phyloP scores from a whole-genome alignment of 2,888 invertebrate genomes.

The Drosophila formosana region DNA sequence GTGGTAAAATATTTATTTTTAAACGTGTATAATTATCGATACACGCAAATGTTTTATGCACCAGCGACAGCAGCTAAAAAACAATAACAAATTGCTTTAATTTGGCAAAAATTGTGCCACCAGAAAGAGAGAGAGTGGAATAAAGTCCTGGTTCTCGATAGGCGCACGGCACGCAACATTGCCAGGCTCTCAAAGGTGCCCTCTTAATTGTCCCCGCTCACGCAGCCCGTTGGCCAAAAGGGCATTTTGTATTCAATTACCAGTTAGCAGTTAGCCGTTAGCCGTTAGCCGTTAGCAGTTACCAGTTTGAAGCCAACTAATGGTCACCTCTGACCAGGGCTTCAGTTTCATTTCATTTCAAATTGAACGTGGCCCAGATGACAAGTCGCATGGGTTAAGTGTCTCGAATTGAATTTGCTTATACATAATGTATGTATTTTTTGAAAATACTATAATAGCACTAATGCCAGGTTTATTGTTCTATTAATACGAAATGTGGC shows the following conservation, averaged over 20 bases:
- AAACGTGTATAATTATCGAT: constrained; percentile 37
- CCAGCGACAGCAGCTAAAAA: constrained; percentile 22
- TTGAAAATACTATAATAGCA: neutral
- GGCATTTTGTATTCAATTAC: constrained; percentile 74
- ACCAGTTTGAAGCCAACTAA: constrained; percentile 40
- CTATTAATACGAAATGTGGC: constrained; percentile 46
- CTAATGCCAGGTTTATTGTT: constrained; percentile 35
- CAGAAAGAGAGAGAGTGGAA: neutral
- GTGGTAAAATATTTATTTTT: constrained; percentile 29
- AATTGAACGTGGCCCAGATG: constrained; percentile 49
- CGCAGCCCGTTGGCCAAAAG: constrained; percentile 44
- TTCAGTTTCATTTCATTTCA: constrained; percentile 45
- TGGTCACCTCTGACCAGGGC: constrained; percentile 65
- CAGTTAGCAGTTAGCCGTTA: constrained; percentile 44
- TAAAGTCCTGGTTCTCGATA: constrained; percentile 36
- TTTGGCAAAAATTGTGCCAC: constrained; percentile 62
- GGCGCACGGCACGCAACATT: constrained; percentile 66
- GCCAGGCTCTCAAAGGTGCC: constrained; percentile 18
- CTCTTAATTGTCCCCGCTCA: constrained; percentile 66
- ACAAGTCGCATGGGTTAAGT: constrained; percentile 60
- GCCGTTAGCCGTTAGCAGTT: constrained; percentile 60
- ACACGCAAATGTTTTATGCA: constrained; percentile 26
- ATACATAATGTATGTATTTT: constrained; percentile 13
- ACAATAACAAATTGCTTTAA: constrained; percentile 66
- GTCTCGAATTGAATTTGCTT: constrained; percentile 32